These are phyloP conservation scores for Scaptomyza reducta DNA, from an alignment of 2,888 invertebrate species.

Conservation along the genomic window DNA sequence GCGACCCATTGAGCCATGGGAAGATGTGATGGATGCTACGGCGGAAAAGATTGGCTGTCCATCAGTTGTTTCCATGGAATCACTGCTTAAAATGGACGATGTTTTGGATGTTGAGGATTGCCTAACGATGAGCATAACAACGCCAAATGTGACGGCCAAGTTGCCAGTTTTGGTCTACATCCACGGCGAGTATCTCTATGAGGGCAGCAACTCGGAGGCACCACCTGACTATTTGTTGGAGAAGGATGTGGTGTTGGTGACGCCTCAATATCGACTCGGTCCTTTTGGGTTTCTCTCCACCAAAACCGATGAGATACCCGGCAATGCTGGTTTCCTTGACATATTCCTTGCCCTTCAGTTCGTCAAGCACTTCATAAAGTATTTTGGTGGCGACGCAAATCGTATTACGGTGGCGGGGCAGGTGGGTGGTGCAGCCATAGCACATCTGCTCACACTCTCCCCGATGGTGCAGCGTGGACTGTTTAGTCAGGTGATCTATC, in stretches of 20 bases:
- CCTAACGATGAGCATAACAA: slow-evolving; percentile 81
- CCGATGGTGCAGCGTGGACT: slow-evolving; percentile 84
- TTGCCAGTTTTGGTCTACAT: slow-evolving; percentile 84
- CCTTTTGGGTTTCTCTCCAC: slow-evolving; percentile 86
- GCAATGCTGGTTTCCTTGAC: slow-evolving; percentile 86
- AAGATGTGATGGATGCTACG: slow-evolving; percentile 79
- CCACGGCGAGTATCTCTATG: slow-evolving; percentile 84
- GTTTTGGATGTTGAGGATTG: slow-evolving; percentile 82
- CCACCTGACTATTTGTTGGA: slow-evolving; percentile 84
- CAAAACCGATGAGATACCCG: slow-evolving; percentile 85
- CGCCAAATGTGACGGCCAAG: slow-evolving; percentile 74
- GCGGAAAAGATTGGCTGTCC: slow-evolving; percentile 82
- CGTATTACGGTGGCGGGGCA: slow-evolving; percentile 85
- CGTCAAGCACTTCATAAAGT: slow-evolving; percentile 84
- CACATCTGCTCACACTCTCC: slow-evolving; percentile 84
- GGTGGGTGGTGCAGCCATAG: slow-evolving; percentile 85
- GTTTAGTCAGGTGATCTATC: slow-evolving; percentile 85
- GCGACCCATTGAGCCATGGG: slow-evolving; percentile 81
- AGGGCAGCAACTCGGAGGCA: slow-evolving; percentile 83
- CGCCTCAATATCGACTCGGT: slow-evolving; percentile 85
- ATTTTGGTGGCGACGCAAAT: slow-evolving; percentile 85
- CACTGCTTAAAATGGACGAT: slow-evolving; percentile 64
- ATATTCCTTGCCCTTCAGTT: slow-evolving; percentile 85
- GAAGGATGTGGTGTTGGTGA: slow-evolving; percentile 85
- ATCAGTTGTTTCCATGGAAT: slow-evolving; percentile 77